Evolutionary conservation across 2,113 vertebrate species (phyloP).

Genomic region (Plectropomus leopardus): DNA sequence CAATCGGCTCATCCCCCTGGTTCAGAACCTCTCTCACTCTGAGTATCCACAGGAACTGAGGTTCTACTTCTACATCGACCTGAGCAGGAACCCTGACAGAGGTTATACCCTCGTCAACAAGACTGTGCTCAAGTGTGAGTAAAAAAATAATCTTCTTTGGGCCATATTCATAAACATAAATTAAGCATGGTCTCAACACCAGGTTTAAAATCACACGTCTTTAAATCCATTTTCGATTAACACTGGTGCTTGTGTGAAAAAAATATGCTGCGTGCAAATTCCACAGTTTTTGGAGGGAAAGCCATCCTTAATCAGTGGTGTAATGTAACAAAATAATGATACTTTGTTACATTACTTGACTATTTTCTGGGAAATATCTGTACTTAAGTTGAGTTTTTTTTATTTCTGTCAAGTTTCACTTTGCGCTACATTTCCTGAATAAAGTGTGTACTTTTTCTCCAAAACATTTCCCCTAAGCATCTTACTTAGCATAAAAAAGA

Average conservation of each 20-base stretch:
- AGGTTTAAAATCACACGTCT: background rate
- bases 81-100: conserved; percentile 66
- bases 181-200: background rate
- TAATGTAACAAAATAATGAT: no score
- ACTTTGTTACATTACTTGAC: no score
- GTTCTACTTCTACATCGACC: conserved; percentile 87
- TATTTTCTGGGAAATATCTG: no score
- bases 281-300: background rate
- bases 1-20: conserved; percentile 88
- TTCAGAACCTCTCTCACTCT: conserved; percentile 80
- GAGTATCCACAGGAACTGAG: conserved; percentile 89
- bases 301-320: background rate
- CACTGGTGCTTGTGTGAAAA: background rate
- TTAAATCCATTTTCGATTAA: background rate
- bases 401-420: no score
- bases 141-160: background rate
- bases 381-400: no score
- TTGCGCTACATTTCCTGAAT: no score
- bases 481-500: no score
- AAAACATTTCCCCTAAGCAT: no score
- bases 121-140: conserved; percentile 88
- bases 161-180: background rate
- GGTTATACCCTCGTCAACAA: conserved; percentile 85
- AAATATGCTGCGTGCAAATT: background rate
- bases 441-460: no score